Conservation (phyloP, 2,797 vertebrate genomes). For the Rhabdophis nuchalis region DNA sequence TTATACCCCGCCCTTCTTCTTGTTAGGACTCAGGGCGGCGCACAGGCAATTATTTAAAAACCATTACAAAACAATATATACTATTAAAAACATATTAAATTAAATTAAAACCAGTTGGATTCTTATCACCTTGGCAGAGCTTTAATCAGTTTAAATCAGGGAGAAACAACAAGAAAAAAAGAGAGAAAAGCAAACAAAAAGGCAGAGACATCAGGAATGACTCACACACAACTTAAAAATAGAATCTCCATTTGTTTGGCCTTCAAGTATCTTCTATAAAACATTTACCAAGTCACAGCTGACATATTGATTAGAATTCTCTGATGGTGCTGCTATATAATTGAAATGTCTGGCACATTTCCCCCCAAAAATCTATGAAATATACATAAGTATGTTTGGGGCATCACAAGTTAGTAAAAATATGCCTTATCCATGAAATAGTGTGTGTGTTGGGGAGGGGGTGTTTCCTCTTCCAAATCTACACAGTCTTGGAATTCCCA, state of each 20-base stretch:
- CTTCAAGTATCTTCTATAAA: conserved; percentile 3
- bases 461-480: not conserved
- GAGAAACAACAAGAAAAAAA: not conserved
- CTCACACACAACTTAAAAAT: not conserved
- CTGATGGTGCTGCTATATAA: conserved; percentile 10
- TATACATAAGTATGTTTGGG: not conserved
- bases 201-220: not conserved
- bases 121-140: not conserved
- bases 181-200: not conserved
- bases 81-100: no score
- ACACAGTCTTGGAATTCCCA: not conserved
- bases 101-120: no score
- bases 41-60: no score
- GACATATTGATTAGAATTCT: not conserved
- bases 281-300: conserved; percentile 21
- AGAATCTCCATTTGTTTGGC: not conserved
- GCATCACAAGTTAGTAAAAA: not conserved
- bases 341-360: conserved; percentile 7
- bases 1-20: no score
- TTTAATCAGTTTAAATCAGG: not conserved
- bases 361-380: conserved; percentile 19
- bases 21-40: no score
- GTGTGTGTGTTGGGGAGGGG: no score
- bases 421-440: not conserved
- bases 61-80: no score